Evolutionary conservation across 2,888 invertebrate genomes (phyloP).

Genomic region (Diabrotica balteata): DNA sequence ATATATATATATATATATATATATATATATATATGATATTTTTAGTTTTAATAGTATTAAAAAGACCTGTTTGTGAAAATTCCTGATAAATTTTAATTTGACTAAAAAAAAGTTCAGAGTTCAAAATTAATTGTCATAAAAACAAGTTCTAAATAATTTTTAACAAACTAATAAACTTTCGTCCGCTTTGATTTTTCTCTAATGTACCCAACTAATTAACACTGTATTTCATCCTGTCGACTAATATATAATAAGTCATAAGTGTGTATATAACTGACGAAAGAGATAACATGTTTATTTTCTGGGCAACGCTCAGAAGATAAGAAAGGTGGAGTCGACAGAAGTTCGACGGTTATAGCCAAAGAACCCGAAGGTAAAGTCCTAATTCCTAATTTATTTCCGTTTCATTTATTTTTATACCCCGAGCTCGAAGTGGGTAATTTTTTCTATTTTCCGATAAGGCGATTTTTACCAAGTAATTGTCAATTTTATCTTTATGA

Average conservation of each 20-base stretch:
- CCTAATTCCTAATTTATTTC: slow-evolving; percentile 26
- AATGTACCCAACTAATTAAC: not conserved
- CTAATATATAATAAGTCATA: not conserved
- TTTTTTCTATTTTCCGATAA: not conserved
- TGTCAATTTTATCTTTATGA: too few species aligned
- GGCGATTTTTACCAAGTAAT: too few species aligned
- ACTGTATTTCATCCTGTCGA: not conserved
- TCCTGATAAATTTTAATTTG: too few species aligned
- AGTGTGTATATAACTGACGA: slow-evolving; percentile 29
- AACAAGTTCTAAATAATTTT: too few species aligned
- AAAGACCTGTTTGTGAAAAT: too few species aligned
- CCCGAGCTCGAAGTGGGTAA: slow-evolving; percentile 12
- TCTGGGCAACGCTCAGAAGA: slow-evolving; percentile 74
- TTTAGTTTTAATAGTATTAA: too few species aligned
- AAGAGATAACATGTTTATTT: slow-evolving; percentile 64
- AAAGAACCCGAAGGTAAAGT: slow-evolving; percentile 88
- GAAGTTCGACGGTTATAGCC: slow-evolving; percentile 92
- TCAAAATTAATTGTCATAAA: too few species aligned
- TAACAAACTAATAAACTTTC: too few species aligned
- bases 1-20: too few species aligned
- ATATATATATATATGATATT: too few species aligned
- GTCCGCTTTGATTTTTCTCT: not conserved
- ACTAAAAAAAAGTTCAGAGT: too few species aligned
- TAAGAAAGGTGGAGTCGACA: slow-evolving; percentile 91
- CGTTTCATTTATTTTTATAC: slow-evolving; percentile 28